Base-by-base conservation (phyloP, 2,888 invertebrate species). In the Drepanosiphum platanoidis region DNA sequence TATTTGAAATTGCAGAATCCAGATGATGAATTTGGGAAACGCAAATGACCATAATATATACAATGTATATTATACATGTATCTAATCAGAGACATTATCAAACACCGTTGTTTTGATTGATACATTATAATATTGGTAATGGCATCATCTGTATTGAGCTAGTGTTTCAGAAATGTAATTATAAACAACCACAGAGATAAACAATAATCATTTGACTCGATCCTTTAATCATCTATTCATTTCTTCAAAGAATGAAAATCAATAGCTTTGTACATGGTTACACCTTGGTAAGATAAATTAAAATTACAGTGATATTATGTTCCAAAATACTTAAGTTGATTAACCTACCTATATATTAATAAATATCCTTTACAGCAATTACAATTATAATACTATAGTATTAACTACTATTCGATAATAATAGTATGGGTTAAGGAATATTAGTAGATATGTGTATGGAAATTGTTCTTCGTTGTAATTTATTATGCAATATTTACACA, bases 101-200 rank as follows among this genome's bases (percentile, higher is more conserved):
- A 64, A 2, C 15, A 46, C 39, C 72, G 52, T 72, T 39, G 71
- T 82, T 82, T 82, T 82, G 81, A 82, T 82, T 82, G 71, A 82
- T 82, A 71, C 42, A 39, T 36, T 79, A 70, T n/a, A 27, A 77
- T 27, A 27, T 39, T 30, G 32, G 46, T 74, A 74, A 39, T 39
- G 71, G 34, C 18, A 32, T 22, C n/a, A 42, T 1, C 34, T 27
- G 27, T 27, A 46, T 61, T 72, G 72, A 72, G 70, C 42, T 22
- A 61, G 8, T 58, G 13, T 32, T 72, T 61, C 27, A 72, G 61
- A 61, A n/a, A 32, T 39, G 58, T 82, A 82, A 82, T 82, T 82
- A 72, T 30, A 72, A 82, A 71, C 42, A 22, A 72, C 72, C 58
- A 15, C 18, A n/a, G n/a, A n/a, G 61, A 61, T 82, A 82, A 82